Evolutionary conservation across 2,113 vertebrate genomes (phyloP).

Genomic region (Triplophysa tibetana): DNA sequence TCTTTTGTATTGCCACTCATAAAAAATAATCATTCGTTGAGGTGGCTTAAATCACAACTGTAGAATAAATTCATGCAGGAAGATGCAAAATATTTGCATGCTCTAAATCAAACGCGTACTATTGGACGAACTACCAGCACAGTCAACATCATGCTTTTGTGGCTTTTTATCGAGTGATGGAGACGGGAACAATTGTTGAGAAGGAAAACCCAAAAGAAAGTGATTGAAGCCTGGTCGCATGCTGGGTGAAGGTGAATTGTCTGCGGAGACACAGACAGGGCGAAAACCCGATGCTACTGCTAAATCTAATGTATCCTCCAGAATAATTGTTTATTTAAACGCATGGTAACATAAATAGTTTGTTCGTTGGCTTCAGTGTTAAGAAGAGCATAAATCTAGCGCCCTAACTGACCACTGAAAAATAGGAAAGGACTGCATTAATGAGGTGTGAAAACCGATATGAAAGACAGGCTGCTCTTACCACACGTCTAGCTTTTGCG

Average conservation of each 20-base stretch:
- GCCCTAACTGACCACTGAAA: slow-evolving; percentile 34
- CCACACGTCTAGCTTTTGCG: not conserved
- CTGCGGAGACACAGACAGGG: not conserved
- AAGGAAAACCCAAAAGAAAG: not conserved
- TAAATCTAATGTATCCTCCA: not conserved
- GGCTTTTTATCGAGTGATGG: not conserved
- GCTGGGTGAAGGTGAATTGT: not conserved
- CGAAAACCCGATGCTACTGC: not conserved
- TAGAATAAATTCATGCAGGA: not conserved
- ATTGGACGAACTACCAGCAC: not conserved
- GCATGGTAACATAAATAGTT: not conserved
- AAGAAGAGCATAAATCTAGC: slow-evolving; percentile 29
- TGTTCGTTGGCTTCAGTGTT: not conserved
- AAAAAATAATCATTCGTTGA: not conserved
- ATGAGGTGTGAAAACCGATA: slow-evolving; percentile 41
- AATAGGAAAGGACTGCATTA: slow-evolving; percentile 32
- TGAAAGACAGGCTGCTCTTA: slow-evolving; percentile 20
- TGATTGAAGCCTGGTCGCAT: not conserved
- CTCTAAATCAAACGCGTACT: not conserved
- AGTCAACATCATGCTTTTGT: not conserved
- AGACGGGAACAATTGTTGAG: not conserved
- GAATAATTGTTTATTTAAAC: not conserved
- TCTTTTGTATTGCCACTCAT: not conserved
- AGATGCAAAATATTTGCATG: not conserved
- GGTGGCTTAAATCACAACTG: not conserved